These are phyloP conservation scores for Anthopleura sola DNA, from an alignment of 64 coral and sea anemone species.

Conservation along the genomic window DNA sequence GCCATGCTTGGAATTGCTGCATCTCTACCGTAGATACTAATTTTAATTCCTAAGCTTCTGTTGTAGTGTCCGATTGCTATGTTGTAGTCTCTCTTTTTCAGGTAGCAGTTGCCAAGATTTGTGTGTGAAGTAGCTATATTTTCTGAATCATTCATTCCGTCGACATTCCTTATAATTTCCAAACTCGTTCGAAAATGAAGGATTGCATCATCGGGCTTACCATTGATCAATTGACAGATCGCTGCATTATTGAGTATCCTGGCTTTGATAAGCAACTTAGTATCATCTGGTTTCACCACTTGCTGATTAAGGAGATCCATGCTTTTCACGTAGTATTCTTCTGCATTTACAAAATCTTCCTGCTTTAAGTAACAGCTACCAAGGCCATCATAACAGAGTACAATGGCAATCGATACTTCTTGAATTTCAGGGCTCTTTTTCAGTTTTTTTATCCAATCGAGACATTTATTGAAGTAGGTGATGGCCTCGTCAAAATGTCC, in stretches of 20 bases:
- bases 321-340: not conserved
- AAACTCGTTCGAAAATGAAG: not conserved
- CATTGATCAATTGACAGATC: not conserved
- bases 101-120: not conserved
- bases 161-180: not conserved
- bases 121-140: not conserved
- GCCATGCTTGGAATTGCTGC: not conserved
- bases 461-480: not conserved
- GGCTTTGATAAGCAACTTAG: too few relatives aligned
- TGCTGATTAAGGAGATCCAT: too few relatives aligned
- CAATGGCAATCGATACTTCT: not conserved
- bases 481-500: not conserved
- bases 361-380: not conserved
- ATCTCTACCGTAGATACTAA: not conserved
- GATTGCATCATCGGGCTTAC: not conserved
- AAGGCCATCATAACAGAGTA: not conserved
- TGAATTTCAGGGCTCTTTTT: too few relatives aligned
- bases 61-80: not conserved
- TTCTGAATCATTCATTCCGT: not conserved
- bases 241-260: not conserved
- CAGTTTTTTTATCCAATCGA: not conserved
- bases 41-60: not conserved
- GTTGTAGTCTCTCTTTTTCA: not conserved
- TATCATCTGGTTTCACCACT: too few relatives aligned
- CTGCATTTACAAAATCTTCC: not conserved